A percentile compares a stretch with the other conserved stretches of the same genome.
These are phyloP conservation scores for Triplophysa rosa DNA, from an alignment of 2,113 vertebrate genomes.

Conservation along the genomic window DNA sequence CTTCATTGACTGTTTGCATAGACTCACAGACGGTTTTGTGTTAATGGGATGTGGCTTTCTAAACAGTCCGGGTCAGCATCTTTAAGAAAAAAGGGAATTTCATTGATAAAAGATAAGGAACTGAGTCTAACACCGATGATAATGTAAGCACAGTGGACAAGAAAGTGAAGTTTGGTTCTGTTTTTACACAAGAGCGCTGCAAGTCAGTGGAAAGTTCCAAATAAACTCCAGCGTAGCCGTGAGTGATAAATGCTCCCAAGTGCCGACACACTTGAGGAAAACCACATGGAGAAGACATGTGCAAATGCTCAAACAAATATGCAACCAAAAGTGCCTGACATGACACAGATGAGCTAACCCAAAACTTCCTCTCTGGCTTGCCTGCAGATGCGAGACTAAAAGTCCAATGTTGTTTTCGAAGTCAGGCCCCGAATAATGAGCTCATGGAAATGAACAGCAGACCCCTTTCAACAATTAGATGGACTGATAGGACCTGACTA, in stretches of 20 bases:
- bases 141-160: neutral
- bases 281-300: constrained; percentile 60
- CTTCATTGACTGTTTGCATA: neutral
- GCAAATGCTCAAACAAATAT: constrained; percentile 58
- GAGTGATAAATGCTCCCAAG: constrained; percentile 58
- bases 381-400: constrained; percentile 51
- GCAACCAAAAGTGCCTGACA: constrained; percentile 59
- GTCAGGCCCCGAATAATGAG: constrained; percentile 58
- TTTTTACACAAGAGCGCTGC: constrained; percentile 37
- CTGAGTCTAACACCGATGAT: neutral
- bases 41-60: constrained; percentile 11
- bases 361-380: constrained; percentile 58
- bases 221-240: constrained; percentile 51
- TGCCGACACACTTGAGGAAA: constrained; percentile 57
- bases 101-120: neutral
- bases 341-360: constrained; percentile 60
- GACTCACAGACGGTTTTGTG: neutral
- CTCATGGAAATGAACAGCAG: constrained; percentile 59
- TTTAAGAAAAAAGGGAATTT: constrained; percentile 12
- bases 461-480: constrained; percentile 57
- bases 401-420: constrained; percentile 56
- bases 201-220: constrained; percentile 55
- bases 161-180: constrained; percentile 24
- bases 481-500: constrained; percentile 56
- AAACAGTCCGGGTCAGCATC: neutral